A percentile compares a stretch with the other conserved stretches of the same genome.
These are phyloP conservation scores for Geodia barretti DNA, from an alignment of 37 sponge, comb jelly and placozoan genomes.

Conservation along the genomic window DNA sequence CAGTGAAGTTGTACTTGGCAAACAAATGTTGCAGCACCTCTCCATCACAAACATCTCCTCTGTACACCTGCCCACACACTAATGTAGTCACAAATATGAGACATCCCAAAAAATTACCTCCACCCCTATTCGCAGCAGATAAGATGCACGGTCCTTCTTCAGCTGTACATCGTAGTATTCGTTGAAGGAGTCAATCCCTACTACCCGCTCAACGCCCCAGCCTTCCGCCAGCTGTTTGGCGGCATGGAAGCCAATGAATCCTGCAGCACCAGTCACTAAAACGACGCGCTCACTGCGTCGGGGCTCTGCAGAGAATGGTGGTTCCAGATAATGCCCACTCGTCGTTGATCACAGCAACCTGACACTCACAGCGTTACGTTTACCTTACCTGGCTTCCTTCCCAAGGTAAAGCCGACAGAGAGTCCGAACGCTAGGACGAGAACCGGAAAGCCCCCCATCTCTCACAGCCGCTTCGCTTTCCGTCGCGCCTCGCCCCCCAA, in stretches of 20 bases:
- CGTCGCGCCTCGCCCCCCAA: too few relatives aligned
- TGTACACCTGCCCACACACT: conserved; percentile 12
- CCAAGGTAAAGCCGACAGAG: too few relatives aligned
- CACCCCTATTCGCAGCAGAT: conserved; percentile 34
- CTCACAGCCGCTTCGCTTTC: too few relatives aligned
- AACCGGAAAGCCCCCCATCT: too few relatives aligned
- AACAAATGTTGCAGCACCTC: conserved; percentile 39
- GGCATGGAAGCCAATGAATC: conserved; percentile 80
- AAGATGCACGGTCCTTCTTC: conserved; percentile 48
- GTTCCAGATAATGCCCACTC: not conserved
- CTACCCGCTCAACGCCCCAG: conserved; percentile 7
- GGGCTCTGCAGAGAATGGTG: not conserved
- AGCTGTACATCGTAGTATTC: conserved; percentile 50
- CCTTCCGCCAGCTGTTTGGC: conserved; percentile 2
- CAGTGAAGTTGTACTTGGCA: conserved; percentile 32
- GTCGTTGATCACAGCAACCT: not conserved
- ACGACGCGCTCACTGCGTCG: conserved; percentile 27
- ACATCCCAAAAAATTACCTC: not conserved
- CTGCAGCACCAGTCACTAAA: conserved; percentile 78
- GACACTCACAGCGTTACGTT: too few relatives aligned
- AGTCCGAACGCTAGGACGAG: too few relatives aligned
- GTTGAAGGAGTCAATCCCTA: conserved; percentile 69
- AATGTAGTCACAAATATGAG: too few relatives aligned
- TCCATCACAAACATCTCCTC: conserved; percentile 69
- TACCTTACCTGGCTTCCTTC: not conserved